phyloP scores from a whole-genome alignment of 2,888 invertebrate species.

The Creontiades dilutus region DNA sequence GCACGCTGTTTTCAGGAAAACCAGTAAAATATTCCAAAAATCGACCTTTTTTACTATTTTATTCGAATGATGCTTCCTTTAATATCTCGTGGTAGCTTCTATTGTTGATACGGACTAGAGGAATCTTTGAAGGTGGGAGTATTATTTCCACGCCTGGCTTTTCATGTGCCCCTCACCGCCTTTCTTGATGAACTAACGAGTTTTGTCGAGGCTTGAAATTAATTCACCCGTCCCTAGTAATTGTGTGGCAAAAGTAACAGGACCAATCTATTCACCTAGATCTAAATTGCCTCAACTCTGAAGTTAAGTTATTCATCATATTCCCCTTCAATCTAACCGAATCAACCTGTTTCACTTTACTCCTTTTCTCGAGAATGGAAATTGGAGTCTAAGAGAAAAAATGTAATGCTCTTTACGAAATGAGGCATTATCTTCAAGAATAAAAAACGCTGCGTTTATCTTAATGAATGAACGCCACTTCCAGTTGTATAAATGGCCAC shows the following conservation, averaged over 20 bases:
- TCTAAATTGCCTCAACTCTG: slow-evolving; percentile 32
- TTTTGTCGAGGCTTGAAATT: slow-evolving; percentile 32
- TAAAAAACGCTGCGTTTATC: background rate
- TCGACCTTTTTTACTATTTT: too few species aligned
- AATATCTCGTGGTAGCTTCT: background rate
- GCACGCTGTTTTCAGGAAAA: too few species aligned
- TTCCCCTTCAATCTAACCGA: background rate
- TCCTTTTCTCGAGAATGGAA: background rate
- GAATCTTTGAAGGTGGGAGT: background rate
- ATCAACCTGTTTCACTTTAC: slow-evolving; percentile 5
- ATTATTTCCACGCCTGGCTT: slow-evolving; percentile 17
- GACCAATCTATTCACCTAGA: slow-evolving; percentile 23
- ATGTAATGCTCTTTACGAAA: background rate
- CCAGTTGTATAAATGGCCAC: too few species aligned
- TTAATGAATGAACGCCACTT: too few species aligned
- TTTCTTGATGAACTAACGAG: slow-evolving; percentile 35
- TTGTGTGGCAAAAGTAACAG: slow-evolving; percentile 4
- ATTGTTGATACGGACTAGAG: background rate
- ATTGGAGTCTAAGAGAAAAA: background rate
- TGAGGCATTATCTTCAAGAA: slow-evolving; percentile 1
- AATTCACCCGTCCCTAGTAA: slow-evolving; percentile 21
- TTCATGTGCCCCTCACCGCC: background rate
- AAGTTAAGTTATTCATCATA: slow-evolving; percentile 13
- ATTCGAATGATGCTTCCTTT: background rate
- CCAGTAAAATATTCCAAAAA: too few species aligned